These are phyloP conservation scores for Pachycephus smyrnensis DNA, from an alignment of 2,888 invertebrate genomes.

Conservation along the genomic window DNA sequence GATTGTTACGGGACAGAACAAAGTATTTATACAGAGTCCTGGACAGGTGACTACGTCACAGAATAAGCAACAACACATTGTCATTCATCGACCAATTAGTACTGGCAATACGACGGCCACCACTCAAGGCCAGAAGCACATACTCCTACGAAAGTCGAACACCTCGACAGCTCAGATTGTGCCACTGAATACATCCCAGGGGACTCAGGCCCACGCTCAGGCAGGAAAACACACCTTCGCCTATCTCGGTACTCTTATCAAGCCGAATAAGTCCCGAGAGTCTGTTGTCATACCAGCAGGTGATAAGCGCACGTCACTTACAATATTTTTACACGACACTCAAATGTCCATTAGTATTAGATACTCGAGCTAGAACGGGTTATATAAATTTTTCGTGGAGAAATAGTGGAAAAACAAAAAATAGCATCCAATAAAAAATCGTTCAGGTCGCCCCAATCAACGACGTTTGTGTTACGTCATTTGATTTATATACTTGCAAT, in stretches of 20 bases:
- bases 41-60: slow-evolving; percentile 53
- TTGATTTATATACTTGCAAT: not conserved
- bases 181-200: slow-evolving; percentile 54
- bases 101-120: slow-evolving; percentile 39
- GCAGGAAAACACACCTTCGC: slow-evolving; percentile 62
- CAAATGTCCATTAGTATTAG: not conserved
- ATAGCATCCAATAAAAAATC: not conserved
- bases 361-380: not conserved
- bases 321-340: not conserved
- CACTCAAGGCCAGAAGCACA: slow-evolving; percentile 57
- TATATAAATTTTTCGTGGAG: not conserved
- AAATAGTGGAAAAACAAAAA: not conserved
- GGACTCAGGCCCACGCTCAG: slow-evolving; percentile 51
- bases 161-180: slow-evolving; percentile 61
- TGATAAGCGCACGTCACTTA: slow-evolving; percentile 30
- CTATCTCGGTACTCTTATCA: slow-evolving; percentile 62
- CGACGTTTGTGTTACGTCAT: not conserved
- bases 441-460: not conserved
- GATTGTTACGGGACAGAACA: slow-evolving; percentile 57
- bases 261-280: slow-evolving; percentile 58
- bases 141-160: slow-evolving; percentile 58
- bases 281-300: slow-evolving; percentile 61
- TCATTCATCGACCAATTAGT: slow-evolving; percentile 58
- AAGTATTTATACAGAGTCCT: slow-evolving; percentile 59
- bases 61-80: slow-evolving; percentile 53